These are phyloP conservation scores for Gonioctena quinquepunctata DNA, from an alignment of 1,140 invertebrate species.

Conservation along the genomic window DNA sequence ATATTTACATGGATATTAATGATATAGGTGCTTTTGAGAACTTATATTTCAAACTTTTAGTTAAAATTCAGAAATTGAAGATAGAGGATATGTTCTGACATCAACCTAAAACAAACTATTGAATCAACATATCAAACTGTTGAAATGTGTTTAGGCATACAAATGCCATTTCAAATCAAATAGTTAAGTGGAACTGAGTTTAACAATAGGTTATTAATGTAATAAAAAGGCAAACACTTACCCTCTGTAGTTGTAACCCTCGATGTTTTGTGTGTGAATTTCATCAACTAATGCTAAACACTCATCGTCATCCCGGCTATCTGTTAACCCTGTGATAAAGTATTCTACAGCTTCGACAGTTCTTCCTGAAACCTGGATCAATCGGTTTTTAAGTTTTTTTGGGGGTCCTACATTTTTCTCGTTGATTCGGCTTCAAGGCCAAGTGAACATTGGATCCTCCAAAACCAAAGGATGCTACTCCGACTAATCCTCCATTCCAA, in stretches of 20 bases:
- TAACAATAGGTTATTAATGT: too few species aligned
- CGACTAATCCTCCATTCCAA: constrained; percentile 58
- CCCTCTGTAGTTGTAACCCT: constrained; percentile 9
- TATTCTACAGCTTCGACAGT: constrained; percentile 68
- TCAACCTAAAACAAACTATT: too few species aligned
- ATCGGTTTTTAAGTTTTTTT: constrained; percentile 56
- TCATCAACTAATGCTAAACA: constrained; percentile 59
- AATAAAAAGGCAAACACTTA: too few species aligned
- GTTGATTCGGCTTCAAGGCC: constrained; percentile 61
- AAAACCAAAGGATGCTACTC: constrained; percentile 66
- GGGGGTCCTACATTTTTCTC: constrained; percentile 46
- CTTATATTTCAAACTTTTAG: too few species aligned
- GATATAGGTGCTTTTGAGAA: too few species aligned
- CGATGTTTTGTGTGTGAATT: constrained; percentile 40
- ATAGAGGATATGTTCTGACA: too few species aligned
- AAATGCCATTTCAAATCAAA: too few species aligned
- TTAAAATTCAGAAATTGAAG: too few species aligned
- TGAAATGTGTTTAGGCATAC: too few species aligned
- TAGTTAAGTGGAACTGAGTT: too few species aligned
- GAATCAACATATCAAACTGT: too few species aligned
- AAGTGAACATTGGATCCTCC: constrained; percentile 70
- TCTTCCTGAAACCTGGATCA: constrained; percentile 67
- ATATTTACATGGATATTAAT: too few species aligned
- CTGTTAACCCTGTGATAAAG: constrained; percentile 68
- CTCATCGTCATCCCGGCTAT: constrained; percentile 61